These are phyloP conservation scores for Prochilodus magdalenae DNA, from an alignment of 2,113 vertebrate species.

Conservation along the genomic window DNA sequence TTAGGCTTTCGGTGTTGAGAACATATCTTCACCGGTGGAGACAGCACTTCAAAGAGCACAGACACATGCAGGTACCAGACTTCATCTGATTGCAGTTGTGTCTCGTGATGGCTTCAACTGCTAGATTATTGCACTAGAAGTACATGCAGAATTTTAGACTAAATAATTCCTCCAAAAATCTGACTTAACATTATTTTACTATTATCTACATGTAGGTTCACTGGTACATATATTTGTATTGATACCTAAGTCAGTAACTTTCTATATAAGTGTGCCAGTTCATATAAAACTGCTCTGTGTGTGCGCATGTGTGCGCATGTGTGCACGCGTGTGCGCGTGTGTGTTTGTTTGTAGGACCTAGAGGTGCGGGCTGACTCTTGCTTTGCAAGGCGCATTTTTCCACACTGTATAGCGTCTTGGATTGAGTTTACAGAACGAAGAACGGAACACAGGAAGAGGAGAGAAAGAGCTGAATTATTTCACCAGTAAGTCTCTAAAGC, in stretches of 20 bases:
- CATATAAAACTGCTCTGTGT: no score
- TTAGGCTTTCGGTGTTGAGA: slow-evolving; percentile 62
- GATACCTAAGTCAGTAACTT: no score
- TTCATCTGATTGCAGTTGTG: neutral
- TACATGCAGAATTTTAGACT: neutral
- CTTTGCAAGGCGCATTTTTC: slow-evolving; percentile 64
- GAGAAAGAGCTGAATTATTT: slow-evolving; percentile 57
- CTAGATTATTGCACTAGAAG: neutral
- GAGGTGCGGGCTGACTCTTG: slow-evolving; percentile 63
- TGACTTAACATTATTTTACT: no score
- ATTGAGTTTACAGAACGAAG: slow-evolving; percentile 64
- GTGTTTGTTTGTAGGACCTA: slow-evolving; percentile 60
- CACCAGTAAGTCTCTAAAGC: slow-evolving; percentile 59
- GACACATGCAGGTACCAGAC: slow-evolving; percentile 62
- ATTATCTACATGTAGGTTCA: no score
- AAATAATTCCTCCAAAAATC: no score
- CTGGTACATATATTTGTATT: no score
- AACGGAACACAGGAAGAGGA: slow-evolving; percentile 57
- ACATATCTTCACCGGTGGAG: slow-evolving; percentile 67
- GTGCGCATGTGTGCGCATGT: neutral
- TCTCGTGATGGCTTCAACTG: neutral
- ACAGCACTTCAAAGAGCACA: slow-evolving; percentile 57
- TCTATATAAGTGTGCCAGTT: no score
- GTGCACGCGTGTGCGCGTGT: neutral
- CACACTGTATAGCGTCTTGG: slow-evolving; percentile 74